A percentile compares a stretch with the other conserved stretches of the same genome.
phyloP scores from a whole-genome alignment of 1,140 invertebrate species.

The Neodiprion virginianus region DNA sequence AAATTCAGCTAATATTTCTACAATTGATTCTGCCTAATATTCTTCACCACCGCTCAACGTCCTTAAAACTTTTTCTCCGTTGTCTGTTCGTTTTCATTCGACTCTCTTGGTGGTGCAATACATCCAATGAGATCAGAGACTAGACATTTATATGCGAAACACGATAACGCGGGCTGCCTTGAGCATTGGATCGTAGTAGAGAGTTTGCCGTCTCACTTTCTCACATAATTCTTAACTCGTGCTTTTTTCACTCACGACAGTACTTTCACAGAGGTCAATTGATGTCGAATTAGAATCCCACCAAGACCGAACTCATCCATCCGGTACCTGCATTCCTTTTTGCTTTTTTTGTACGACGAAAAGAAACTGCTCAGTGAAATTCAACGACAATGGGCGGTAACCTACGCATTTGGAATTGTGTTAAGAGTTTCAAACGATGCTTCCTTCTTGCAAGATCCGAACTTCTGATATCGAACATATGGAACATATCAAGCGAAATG shows the following conservation, averaged over 20 bases:
- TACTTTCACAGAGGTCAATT: not conserved
- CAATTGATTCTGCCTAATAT: too few species aligned
- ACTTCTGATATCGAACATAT: too few species aligned
- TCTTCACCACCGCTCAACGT: too few species aligned
- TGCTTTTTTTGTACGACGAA: too few species aligned
- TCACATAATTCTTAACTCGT: not conserved
- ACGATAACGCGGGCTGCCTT: not conserved
- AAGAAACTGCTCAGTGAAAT: too few species aligned
- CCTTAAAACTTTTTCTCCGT: too few species aligned
- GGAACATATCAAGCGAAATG: too few species aligned
- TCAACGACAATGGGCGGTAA: not conserved
- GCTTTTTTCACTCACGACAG: not conserved
- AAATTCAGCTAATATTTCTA: too few species aligned
- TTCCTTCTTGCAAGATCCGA: not conserved
- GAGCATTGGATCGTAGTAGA: not conserved
- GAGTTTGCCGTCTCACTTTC: slow-evolving; percentile 5
- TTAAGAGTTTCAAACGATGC: not conserved
- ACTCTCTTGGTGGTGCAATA: too few species aligned
- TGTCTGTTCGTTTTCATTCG: too few species aligned
- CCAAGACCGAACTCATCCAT: not conserved
- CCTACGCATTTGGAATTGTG: not conserved
- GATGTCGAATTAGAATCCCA: not conserved
- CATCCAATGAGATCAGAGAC: not conserved
- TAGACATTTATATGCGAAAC: not conserved
- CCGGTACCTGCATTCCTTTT: too few species aligned